These are phyloP conservation scores for Halocynthia roretzi DNA, from an alignment of 23 tunicate species.

Conservation along the genomic window DNA sequence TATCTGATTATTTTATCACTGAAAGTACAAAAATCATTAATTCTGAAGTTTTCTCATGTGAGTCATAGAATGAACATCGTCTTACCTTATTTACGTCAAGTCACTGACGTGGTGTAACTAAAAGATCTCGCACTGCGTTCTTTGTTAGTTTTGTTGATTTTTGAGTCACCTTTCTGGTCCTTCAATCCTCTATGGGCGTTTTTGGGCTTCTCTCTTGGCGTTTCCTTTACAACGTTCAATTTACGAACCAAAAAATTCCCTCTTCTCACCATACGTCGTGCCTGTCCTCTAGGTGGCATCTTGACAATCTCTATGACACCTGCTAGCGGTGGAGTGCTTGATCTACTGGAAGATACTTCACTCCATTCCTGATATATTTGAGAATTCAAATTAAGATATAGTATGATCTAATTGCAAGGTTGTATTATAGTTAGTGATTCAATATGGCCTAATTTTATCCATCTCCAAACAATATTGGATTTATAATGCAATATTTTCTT, in stretches of 20 bases:
- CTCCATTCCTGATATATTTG: conserved; percentile 66
- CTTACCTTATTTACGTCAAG: neutral
- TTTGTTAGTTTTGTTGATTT: neutral
- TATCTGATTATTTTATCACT: too few species aligned
- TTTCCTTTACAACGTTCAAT: conserved; percentile 28
- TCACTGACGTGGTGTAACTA: conserved; percentile 22
- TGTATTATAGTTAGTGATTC: too few species aligned
- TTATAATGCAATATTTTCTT: too few species aligned
- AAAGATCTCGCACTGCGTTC: neutral
- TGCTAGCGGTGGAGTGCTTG: conserved; percentile 70
- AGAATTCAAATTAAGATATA: neutral
- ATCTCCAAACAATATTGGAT: neutral
- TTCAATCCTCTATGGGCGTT: too few species aligned
- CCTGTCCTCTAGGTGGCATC: conserved; percentile 68
- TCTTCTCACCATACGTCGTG: conserved; percentile 46
- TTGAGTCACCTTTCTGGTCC: neutral
- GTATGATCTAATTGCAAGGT: neutral
- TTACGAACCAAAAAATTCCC: conserved; percentile 53
- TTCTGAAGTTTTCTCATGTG: too few species aligned
- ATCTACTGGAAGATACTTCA: conserved; percentile 76
- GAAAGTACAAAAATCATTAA: too few species aligned
- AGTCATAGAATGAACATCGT: too few species aligned
- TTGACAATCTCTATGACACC: conserved; percentile 81
- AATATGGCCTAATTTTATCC: too few species aligned
- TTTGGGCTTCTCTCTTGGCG: neutral